Percentiles rank a stretch among this genome's conserved stretches.
These are phyloP conservation scores for Panorpa germanica DNA, from an alignment of 2,888 invertebrate species.

Conservation along the genomic window DNA sequence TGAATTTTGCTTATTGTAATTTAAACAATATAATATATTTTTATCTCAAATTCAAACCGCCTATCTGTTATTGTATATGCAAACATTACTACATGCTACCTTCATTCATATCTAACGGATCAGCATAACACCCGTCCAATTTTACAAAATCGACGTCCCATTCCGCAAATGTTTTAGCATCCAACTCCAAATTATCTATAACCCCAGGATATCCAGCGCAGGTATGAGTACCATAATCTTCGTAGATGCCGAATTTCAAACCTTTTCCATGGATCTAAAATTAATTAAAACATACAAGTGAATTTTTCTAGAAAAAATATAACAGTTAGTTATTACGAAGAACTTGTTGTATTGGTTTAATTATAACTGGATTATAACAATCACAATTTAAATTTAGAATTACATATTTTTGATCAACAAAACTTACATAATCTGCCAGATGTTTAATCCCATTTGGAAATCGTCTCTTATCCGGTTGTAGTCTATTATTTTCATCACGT, in stretches of 20 bases:
- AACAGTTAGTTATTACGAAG: not conserved
- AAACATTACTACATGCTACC: conserved; percentile 18
- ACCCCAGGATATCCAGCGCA: conserved; percentile 64
- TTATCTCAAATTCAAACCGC: not conserved
- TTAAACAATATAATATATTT: conserved; percentile 2
- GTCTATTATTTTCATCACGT: conserved; percentile 34
- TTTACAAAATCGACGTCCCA: conserved; percentile 70
- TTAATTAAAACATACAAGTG: not conserved
- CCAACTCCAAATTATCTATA: conserved; percentile 37
- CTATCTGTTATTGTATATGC: conserved; percentile 1
- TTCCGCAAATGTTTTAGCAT: conserved; percentile 54
- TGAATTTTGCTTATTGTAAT: not conserved
- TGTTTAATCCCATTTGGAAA: conserved; percentile 56
- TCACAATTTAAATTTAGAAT: conserved; percentile 6
- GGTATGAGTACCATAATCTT: conserved; percentile 56
- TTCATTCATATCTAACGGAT: conserved; percentile 30
- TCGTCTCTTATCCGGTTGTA: conserved; percentile 42
- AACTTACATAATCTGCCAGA: conserved; percentile 50
- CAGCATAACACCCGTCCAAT: conserved; percentile 59
- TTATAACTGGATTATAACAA: conserved; percentile 24
- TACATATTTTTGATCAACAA: not conserved
- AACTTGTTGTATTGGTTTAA: not conserved
- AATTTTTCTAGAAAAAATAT: not conserved
- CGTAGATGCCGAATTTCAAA: conserved; percentile 61
- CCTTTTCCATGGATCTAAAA: conserved; percentile 46